Evolutionary conservation across 2,888 invertebrate genomes (phyloP), one percentile per base, ranked within the genome.

Genomic region (Erynnis tages): DNA sequence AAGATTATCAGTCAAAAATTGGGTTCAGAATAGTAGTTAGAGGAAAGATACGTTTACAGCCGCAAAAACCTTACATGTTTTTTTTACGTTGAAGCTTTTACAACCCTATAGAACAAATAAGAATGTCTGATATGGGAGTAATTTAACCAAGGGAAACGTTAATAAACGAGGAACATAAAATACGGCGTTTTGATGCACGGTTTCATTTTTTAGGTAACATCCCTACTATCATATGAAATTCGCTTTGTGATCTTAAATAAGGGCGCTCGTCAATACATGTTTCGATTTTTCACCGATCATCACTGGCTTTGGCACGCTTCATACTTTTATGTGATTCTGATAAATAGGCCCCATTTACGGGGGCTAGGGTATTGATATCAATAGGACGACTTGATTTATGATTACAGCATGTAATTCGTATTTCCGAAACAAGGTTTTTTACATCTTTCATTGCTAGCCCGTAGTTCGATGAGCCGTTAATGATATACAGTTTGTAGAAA

Each of bases 311-410:
- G 83, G 76, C 82, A 80, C 85, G 84, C 79, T 79, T 73, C n/a
- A 63, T 60, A 60, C 59, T 74, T 78, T 76, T 81, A 78, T 85
- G 67, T 76, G 71, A 67, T 72, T 71, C 74, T 72, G 78, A 83
- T 86, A 84, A 85, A 85, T 82, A 79, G 64, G 67, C 65, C 63
- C 69, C 73, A 72, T 82, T 78, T 79, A 74, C 75, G 74, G 72
- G 79, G 79, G 80, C 76, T 73, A 73, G 66, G 63, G 72, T 70
- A 76, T 77, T 79, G 77, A 79, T 79, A 77, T 71, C 72, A 69
- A 76, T 76, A 73, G 66, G 66, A 69, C 61, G 58, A 60, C 57
- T 70, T 86, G 87, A 89, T 89, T 89, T 89, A 88, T 82, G 60
- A 68, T 68, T 69, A 67, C 60, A 63, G 66, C 73, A 76, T 74